These are phyloP conservation scores for Elysia crispata DNA, from an alignment of 2,888 invertebrate genomes.

Conservation along the genomic window DNA sequence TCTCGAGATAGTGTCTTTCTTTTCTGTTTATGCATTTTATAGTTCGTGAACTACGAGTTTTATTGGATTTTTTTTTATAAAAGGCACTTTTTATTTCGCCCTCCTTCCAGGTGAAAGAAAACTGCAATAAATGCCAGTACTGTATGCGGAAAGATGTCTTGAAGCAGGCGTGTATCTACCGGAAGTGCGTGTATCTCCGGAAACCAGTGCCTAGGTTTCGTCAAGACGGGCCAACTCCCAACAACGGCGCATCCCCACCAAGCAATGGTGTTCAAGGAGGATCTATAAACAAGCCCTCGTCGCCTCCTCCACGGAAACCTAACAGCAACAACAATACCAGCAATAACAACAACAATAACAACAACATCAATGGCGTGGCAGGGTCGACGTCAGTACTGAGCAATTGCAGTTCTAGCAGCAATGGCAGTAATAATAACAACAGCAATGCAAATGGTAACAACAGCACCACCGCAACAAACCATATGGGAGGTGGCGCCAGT, in stretches of 20 bases:
- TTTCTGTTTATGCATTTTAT: slow-evolving; percentile 5
- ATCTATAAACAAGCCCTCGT: background rate
- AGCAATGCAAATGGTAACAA: slow-evolving; percentile 49
- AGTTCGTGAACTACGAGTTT: no score
- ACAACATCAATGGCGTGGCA: slow-evolving; percentile 37
- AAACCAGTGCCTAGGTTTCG: slow-evolving; percentile 55
- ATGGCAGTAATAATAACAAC: slow-evolving; percentile 13
- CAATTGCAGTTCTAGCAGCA: slow-evolving; percentile 48
- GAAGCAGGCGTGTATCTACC: slow-evolving; percentile 71
- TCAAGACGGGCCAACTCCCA: slow-evolving; percentile 31
- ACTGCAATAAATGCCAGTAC: slow-evolving; percentile 71
- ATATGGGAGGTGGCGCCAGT: slow-evolving; percentile 7
- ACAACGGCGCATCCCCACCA: background rate
- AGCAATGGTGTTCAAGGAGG: slow-evolving; percentile 2
- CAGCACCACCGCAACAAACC: slow-evolving; percentile 36
- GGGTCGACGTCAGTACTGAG: slow-evolving; percentile 45
- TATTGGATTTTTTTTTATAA: no score
- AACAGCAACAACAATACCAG: slow-evolving; percentile 35
- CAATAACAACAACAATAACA: slow-evolving; percentile 35
- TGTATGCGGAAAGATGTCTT: slow-evolving; percentile 69
- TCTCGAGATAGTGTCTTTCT: background rate
- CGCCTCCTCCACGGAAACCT: background rate
- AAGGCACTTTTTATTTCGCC: background rate
- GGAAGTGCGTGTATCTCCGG: slow-evolving; percentile 71
- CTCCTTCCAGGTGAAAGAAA: slow-evolving; percentile 66